Conservation (phyloP, 2,888 invertebrate genomes). For the Patella caerulea region DNA sequence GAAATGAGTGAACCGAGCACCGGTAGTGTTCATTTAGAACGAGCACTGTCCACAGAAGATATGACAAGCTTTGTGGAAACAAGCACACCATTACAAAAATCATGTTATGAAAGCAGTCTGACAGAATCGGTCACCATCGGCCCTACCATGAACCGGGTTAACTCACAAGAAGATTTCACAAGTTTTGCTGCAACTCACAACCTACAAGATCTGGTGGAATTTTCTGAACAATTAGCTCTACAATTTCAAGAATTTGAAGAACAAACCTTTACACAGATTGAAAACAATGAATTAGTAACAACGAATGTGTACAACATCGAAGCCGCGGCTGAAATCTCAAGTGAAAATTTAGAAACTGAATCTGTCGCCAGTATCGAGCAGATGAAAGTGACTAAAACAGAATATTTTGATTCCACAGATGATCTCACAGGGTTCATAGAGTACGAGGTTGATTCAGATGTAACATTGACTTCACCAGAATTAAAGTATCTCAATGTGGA, state of each 20-base stretch:
- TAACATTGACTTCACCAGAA: background rate
- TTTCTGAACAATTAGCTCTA: background rate
- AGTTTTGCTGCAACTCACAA: background rate
- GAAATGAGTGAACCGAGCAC: background rate
- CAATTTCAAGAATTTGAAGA: background rate
- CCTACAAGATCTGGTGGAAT: background rate
- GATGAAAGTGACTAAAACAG: background rate
- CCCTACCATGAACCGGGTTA: background rate
- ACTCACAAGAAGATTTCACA: background rate
- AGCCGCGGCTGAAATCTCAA: background rate
- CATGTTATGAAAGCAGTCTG: background rate
- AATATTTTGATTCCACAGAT: background rate
- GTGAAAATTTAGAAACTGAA: background rate
- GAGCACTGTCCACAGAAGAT: background rate
- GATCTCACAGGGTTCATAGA: background rate
- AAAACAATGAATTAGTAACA: background rate
- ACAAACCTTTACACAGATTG: background rate
- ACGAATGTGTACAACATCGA: background rate
- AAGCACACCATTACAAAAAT: no score
- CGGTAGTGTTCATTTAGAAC: background rate
- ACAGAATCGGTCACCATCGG: background rate
- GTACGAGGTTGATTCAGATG: background rate
- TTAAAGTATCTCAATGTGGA: background rate
- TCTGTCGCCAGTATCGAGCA: background rate
- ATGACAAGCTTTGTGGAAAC: background rate